Evolutionary conservation across 2,888 invertebrate genomes (phyloP).

Genomic region (Monochamus alternatus): DNA sequence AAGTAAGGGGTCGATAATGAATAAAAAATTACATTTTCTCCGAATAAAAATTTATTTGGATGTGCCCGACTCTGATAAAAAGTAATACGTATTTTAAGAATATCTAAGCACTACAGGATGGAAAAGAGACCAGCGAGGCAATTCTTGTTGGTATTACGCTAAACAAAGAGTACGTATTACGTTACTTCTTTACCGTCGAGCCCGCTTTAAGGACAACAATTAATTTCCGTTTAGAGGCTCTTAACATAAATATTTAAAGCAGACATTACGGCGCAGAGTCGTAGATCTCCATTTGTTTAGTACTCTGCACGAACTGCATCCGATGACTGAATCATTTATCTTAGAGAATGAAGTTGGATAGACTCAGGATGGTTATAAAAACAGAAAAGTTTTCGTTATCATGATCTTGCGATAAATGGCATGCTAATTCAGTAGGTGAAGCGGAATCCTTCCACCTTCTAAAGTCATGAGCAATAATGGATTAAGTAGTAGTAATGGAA

Average conservation of each 20-base stretch:
- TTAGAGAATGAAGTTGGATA: neutral
- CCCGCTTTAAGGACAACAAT: constrained; percentile 1
- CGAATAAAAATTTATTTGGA: no score
- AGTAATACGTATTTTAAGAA: neutral
- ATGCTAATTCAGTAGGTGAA: no score
- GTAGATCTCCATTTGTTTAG: constrained; percentile 6
- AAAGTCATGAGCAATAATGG: no score
- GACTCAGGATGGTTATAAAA: no score
- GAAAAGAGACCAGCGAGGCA: neutral
- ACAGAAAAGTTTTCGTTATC: no score
- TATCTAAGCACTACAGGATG: neutral
- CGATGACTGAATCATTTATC: neutral
- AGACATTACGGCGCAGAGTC: neutral
- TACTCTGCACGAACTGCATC: constrained; percentile 1
- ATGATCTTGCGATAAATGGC: no score
- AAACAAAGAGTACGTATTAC: neutral
- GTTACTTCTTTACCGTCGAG: neutral
- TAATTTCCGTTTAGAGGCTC: constrained; percentile 17
- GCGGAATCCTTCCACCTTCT: no score
- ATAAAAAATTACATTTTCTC: no score
- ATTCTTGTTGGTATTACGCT: neutral
- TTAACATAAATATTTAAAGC: constrained; percentile 21
- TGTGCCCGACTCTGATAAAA: no score
- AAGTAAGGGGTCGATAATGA: no score
- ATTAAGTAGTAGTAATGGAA: no score